phyloP scores from a whole-genome alignment of 1,140 invertebrate genomes.

The Phenacoccus solenopsis region DNA sequence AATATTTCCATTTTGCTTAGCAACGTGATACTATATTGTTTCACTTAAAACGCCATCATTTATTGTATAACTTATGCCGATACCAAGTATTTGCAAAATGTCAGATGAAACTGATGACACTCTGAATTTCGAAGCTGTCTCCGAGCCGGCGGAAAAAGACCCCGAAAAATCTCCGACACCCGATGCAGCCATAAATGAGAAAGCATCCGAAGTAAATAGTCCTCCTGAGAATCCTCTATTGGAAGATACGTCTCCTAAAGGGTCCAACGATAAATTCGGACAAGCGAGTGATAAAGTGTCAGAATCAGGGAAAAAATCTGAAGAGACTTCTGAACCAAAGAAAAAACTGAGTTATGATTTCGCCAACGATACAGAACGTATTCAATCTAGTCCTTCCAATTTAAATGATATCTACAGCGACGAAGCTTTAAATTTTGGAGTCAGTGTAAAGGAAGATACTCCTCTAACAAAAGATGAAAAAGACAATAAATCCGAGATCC shows the following conservation, averaged over 20 bases:
- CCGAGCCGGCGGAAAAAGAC: background rate
- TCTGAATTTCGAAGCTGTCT: background rate
- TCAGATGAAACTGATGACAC: background rate
- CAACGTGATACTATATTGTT: too few species aligned
- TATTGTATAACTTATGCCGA: too few species aligned
- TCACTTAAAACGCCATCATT: too few species aligned
- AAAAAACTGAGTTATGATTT: background rate
- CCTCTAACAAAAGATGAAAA: background rate
- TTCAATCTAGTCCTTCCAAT: background rate
- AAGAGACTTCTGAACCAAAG: too few species aligned
- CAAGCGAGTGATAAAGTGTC: too few species aligned
- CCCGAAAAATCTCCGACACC: background rate
- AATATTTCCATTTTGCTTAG: too few species aligned
- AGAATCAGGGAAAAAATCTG: background rate
- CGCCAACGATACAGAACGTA: background rate
- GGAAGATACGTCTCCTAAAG: background rate
- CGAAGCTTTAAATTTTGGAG: background rate
- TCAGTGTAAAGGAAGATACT: background rate
- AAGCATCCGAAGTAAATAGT: background rate
- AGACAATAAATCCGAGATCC: background rate
- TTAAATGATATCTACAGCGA: background rate
- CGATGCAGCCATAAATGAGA: background rate
- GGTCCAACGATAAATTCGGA: background rate
- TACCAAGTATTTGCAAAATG: background rate
- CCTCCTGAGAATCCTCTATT: background rate